phyloP scores from a whole-genome alignment of 2,888 invertebrate species.

The Rugalucina vietnamica region DNA sequence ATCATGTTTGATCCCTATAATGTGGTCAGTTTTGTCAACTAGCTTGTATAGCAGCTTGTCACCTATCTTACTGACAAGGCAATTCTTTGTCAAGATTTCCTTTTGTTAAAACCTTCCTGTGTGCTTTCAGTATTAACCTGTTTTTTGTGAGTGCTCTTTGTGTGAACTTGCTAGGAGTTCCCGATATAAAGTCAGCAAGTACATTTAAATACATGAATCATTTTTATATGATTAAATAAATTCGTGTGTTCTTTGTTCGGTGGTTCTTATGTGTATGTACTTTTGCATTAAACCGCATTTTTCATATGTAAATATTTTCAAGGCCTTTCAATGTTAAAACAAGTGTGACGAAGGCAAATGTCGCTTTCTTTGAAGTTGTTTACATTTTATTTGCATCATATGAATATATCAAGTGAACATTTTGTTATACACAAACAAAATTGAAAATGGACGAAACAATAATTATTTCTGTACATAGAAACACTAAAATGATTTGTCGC shows the following conservation, averaged over 20 bases:
- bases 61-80: too few species aligned
- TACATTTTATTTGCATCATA: constrained; percentile 2
- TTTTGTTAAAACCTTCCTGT: too few species aligned
- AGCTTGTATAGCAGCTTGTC: too few species aligned
- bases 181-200: neutral
- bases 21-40: too few species aligned
- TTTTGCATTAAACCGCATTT: neutral
- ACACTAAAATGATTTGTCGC: too few species aligned
- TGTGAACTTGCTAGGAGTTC: neutral
- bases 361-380: neutral
- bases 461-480: too few species aligned
- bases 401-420: too few species aligned
- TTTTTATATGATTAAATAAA: neutral
- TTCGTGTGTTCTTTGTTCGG: neutral
- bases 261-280: neutral
- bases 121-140: too few species aligned
- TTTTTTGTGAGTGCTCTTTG: neutral
- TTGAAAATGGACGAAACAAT: too few species aligned
- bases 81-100: too few species aligned
- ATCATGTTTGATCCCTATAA: too few species aligned
- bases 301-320: constrained; percentile 1
- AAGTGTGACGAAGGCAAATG: neutral
- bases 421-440: too few species aligned
- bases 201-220: neutral
- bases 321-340: constrained; percentile 5